These are phyloP conservation scores for Agapostemon virescens DNA, from an alignment of 2,888 invertebrate species.

Conservation along the genomic window DNA sequence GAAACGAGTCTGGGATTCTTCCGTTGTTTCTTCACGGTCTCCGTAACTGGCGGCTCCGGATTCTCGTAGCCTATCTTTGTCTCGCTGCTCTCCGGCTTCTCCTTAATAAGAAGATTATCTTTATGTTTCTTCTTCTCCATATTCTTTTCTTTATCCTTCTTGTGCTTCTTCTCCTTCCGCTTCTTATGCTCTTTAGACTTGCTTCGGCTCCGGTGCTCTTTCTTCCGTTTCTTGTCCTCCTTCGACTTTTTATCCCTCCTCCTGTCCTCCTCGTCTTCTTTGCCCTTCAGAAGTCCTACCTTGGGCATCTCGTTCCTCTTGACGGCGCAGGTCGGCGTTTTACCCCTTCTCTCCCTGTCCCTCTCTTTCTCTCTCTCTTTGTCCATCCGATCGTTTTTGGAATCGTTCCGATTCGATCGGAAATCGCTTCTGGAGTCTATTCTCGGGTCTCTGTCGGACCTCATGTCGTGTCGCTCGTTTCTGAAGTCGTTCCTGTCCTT, in stretches of 20 bases:
- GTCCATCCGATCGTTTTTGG: conserved; percentile 74
- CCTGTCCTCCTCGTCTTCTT: conserved; percentile 72
- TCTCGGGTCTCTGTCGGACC: conserved; percentile 62
- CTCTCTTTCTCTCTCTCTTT: conserved; percentile 78
- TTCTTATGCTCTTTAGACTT: conserved; percentile 77
- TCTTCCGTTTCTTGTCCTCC: conserved; percentile 74
- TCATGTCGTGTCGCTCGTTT: conserved; percentile 63
- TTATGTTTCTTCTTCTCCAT: conserved; percentile 79
- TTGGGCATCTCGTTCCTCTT: conserved; percentile 68
- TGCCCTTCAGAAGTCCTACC: conserved; percentile 63
- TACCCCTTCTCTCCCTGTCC: conserved; percentile 72
- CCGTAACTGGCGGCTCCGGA: conserved; percentile 59
- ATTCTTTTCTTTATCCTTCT: conserved; percentile 79
- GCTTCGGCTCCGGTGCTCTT: conserved; percentile 76
- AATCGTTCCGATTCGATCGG: conserved; percentile 64
- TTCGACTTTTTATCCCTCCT: conserved; percentile 69
- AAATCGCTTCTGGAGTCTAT: conserved; percentile 67
- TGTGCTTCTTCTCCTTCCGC: conserved; percentile 81
- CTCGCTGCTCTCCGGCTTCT: conserved; percentile 67
- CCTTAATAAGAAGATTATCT: conserved; percentile 65
- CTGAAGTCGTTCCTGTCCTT: conserved; percentile 69
- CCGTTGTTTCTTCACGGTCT: conserved; percentile 72
- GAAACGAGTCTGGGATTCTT: conserved; percentile 79
- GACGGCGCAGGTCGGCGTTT: conserved; percentile 71
- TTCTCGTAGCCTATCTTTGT: conserved; percentile 59